Evolutionary conservation across 2,113 vertebrate species (phyloP).

Genomic region (Microcebus lehilahytsara): DNA sequence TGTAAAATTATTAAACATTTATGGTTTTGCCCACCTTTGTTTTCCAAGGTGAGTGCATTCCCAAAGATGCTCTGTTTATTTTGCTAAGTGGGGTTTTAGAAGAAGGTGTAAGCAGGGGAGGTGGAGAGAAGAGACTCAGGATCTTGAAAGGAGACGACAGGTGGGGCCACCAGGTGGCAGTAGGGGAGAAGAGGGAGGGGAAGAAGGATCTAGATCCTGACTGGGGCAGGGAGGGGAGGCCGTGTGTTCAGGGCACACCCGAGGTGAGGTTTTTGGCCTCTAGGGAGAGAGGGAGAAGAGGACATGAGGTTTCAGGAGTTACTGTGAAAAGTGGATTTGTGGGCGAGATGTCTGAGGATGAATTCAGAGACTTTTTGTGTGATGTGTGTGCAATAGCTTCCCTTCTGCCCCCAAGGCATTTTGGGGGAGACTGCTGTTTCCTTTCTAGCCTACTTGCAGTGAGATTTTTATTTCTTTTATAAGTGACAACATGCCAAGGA

Average conservation of each 20-base stretch:
- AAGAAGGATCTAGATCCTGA: too few species aligned
- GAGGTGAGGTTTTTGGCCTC: neutral
- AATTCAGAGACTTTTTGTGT: neutral
- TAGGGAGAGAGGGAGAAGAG: neutral
- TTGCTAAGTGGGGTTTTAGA: neutral
- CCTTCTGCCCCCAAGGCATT: neutral
- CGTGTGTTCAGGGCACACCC: neutral
- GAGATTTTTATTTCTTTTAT: conserved; percentile 7
- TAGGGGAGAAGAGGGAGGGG: neutral
- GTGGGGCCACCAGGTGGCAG: too few species aligned
- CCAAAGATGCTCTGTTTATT: neutral
- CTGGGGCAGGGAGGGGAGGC: accelerated
- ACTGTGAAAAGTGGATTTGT: neutral
- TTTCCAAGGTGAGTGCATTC: neutral
- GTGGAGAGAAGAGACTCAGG: neutral
- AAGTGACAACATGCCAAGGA: neutral
- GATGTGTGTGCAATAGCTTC: neutral
- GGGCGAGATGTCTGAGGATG: neutral
- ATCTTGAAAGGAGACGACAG: neutral
- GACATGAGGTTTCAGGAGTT: neutral
- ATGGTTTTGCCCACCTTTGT: neutral
- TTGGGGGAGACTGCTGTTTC: neutral
- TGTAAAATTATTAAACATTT: neutral
- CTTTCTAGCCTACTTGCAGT: neutral
- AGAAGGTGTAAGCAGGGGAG: neutral